phyloP scores from a whole-genome alignment of 2,888 invertebrate species.

The Colostygia pectinataria region DNA sequence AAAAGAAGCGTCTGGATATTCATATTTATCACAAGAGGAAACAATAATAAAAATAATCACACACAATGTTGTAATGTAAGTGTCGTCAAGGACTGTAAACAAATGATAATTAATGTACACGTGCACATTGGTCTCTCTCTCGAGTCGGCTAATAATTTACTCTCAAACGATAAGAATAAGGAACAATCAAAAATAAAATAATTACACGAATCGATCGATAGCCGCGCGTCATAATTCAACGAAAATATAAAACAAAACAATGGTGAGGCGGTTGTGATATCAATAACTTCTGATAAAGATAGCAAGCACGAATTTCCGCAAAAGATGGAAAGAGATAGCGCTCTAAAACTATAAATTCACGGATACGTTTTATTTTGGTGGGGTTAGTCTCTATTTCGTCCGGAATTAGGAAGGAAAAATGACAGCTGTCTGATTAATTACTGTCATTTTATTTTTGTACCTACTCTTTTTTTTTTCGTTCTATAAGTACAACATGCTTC shows the following conservation, averaged over 20 bases:
- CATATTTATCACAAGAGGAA: constrained; percentile 58
- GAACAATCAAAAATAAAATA: constrained; percentile 8
- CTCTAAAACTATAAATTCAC: background rate
- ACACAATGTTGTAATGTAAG: constrained; percentile 40
- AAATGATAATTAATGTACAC: constrained; percentile 58
- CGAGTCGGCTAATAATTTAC: constrained; percentile 6
- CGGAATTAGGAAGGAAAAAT: background rate
- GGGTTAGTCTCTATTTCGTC: background rate
- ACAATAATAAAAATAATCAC: constrained; percentile 44
- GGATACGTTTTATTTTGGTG: background rate
- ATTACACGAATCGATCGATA: background rate
- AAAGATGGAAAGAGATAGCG: background rate
- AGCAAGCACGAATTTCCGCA: background rate
- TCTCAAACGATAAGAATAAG: constrained; percentile 21
- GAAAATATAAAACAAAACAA: too few species aligned
- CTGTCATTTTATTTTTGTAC: too few species aligned
- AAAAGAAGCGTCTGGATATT: constrained; percentile 50
- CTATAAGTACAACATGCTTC: too few species aligned
- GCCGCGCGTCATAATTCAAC: too few species aligned
- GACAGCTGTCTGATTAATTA: too few species aligned
- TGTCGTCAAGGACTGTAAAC: constrained; percentile 50
- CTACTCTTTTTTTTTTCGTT: too few species aligned
- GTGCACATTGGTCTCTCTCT: constrained; percentile 42
- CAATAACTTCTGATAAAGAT: background rate
- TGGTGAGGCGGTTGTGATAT: too few species aligned